Percentiles rank a stretch among this genome's conserved stretches.
phyloP scores from a whole-genome alignment of 2,888 invertebrate species.

The Heliconius hortense region DNA sequence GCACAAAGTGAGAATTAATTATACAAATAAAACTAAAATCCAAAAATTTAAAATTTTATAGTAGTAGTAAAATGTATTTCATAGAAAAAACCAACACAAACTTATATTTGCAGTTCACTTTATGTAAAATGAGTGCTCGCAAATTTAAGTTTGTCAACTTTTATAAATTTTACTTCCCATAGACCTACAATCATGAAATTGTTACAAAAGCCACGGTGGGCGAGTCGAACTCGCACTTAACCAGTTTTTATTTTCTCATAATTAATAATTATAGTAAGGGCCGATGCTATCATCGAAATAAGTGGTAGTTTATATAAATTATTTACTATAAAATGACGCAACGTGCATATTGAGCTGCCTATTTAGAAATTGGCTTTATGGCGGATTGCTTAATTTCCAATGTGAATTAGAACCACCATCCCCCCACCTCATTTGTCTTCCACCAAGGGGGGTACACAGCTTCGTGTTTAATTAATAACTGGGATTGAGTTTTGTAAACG shows the following conservation, averaged over 20 bases:
- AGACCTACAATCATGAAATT: no score
- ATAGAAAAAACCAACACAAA: no score
- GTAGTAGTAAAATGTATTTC: no score
- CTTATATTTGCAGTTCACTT: no score
- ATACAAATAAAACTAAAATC: no score
- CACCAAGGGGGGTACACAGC: not conserved
- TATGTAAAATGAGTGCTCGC: no score
- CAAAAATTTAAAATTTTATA: no score
- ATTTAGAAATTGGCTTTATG: not conserved
- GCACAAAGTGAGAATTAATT: no score
- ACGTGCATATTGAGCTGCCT: not conserved
- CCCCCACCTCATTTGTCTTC: not conserved
- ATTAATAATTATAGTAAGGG: not conserved
- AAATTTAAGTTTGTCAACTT: no score
- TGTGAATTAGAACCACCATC: not conserved
- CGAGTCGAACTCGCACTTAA: no score
- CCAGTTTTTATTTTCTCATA: not conserved
- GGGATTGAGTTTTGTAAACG: constrained; percentile 6
- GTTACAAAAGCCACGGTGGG: no score
- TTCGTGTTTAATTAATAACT: constrained; percentile 5
- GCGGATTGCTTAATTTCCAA: not conserved
- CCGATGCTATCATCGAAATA: not conserved
- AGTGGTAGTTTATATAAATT: not conserved
- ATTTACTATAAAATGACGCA: not conserved
- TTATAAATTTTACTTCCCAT: no score